phyloP scores from a whole-genome alignment of 2,113 vertebrate species.

The Balaenoptera acutorostrata region DNA sequence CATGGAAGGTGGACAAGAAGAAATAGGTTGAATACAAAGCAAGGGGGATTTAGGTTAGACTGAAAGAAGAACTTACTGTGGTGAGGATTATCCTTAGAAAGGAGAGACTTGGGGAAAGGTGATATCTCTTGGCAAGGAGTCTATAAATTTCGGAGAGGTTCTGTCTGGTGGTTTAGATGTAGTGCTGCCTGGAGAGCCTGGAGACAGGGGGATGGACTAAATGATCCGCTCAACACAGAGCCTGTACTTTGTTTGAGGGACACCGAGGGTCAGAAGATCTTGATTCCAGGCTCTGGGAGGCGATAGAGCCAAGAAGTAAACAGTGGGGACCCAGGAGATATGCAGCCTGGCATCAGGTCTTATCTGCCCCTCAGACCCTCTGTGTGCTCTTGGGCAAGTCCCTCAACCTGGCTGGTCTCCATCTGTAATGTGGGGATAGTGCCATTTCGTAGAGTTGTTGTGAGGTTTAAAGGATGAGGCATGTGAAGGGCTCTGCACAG shows the following conservation, averaged over 20 bases:
- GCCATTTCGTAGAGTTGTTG: accelerated
- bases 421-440: neutral
- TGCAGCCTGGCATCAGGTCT: accelerated
- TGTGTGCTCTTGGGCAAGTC: neutral
- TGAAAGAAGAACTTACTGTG: neutral
- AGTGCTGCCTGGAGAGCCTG: neutral
- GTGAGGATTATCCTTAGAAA: neutral
- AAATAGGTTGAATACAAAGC: neutral
- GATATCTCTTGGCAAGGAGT: neutral
- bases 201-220: neutral
- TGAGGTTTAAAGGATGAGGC: neutral
- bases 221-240: neutral
- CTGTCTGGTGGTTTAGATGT: neutral
- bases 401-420: neutral
- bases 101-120: neutral
- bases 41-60: neutral
- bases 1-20: neutral
- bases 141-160: neutral
- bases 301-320: neutral
- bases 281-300: neutral
- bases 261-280: neutral
- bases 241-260: neutral
- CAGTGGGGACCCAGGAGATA: neutral
- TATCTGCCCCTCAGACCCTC: neutral
- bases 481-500: neutral